Evolutionary conservation across 2,888 invertebrate genomes (phyloP).

Genomic region (Pimpla rufipes): DNA sequence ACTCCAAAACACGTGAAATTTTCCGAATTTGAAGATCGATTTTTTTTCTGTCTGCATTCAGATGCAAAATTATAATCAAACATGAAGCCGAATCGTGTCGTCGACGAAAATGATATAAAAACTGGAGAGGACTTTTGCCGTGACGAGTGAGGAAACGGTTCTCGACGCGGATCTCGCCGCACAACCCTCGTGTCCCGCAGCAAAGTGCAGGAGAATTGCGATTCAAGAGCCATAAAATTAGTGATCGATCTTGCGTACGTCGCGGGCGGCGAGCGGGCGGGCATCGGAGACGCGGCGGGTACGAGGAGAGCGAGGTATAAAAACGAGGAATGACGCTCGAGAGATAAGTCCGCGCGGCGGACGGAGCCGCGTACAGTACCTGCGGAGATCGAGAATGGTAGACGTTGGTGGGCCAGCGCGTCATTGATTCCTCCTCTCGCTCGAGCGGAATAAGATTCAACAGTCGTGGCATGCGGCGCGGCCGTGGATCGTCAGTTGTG

Average conservation of each 20-base stretch:
- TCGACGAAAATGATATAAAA: background rate
- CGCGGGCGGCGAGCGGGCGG: constrained; percentile 26
- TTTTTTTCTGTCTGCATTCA: background rate
- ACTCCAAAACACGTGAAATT: no score
- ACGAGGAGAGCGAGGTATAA: constrained; percentile 35
- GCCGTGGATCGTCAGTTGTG: constrained; percentile 56
- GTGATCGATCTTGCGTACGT: constrained; percentile 58
- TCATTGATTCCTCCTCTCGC: constrained; percentile 53
- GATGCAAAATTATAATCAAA: background rate
- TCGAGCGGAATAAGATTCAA: constrained; percentile 55
- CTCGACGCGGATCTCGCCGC: background rate
- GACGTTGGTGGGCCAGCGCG: constrained; percentile 61
- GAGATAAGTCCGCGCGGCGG: constrained; percentile 31
- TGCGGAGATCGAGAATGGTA: constrained; percentile 12
- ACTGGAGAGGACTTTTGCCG: background rate
- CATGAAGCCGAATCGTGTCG: no score
- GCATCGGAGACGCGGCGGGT: constrained; percentile 13
- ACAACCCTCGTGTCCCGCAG: background rate
- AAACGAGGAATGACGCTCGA: constrained; percentile 42
- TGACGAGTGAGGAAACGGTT: constrained; percentile 22
- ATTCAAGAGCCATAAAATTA: constrained; percentile 58
- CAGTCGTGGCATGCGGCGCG: constrained; percentile 48
- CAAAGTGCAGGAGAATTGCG: constrained; percentile 44
- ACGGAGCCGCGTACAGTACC: background rate
- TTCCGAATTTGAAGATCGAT: background rate